phyloP scores from a whole-genome alignment of 30 jellyfish, hydroid and myxozoan species.

The Mastigias papua region DNA sequence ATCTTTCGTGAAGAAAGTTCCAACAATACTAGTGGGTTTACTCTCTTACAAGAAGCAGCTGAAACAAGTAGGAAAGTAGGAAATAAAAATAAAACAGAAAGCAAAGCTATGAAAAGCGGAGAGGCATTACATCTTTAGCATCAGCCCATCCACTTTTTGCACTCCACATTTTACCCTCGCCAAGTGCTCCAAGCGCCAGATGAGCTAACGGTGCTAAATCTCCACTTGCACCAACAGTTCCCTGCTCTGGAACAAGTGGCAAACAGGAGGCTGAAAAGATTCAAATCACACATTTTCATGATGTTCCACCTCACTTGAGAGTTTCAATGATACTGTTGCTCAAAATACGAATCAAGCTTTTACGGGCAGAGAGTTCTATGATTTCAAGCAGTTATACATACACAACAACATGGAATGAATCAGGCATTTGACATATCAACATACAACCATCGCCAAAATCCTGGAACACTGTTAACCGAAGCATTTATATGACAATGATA shows the following conservation, averaged over 20 bases:
- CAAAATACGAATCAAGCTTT: neutral
- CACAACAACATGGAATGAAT: too few relatives aligned
- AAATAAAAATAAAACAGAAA: too few relatives aligned
- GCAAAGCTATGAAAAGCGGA: neutral
- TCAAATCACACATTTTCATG: neutral
- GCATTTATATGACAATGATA: too few relatives aligned
- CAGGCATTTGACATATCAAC: too few relatives aligned
- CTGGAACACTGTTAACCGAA: too few relatives aligned
- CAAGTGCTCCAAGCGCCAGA: conserved; percentile 85
- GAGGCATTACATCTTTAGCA: conserved; percentile 70
- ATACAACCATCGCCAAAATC: too few relatives aligned
- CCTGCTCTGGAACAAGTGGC: conserved; percentile 90
- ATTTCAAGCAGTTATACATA: too few relatives aligned
- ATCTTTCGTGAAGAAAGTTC: too few relatives aligned
- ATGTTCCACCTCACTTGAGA: neutral
- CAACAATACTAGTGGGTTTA: too few relatives aligned
- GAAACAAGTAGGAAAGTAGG: too few relatives aligned
- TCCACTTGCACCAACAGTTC: conserved; percentile 99
- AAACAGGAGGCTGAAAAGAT: conserved; percentile 69
- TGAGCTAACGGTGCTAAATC: conserved; percentile 95
- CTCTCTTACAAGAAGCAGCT: too few relatives aligned
- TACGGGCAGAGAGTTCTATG: too few relatives aligned
- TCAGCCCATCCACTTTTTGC: conserved; percentile 95
- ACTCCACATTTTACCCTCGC: conserved; percentile 98
- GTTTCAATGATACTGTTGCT: neutral